A percentile compares a stretch with the other conserved stretches of the same genome.
Conservation (phyloP, 30 jellyfish, hydroid and myxozoan genomes). For the Cassiopea andromeda region DNA sequence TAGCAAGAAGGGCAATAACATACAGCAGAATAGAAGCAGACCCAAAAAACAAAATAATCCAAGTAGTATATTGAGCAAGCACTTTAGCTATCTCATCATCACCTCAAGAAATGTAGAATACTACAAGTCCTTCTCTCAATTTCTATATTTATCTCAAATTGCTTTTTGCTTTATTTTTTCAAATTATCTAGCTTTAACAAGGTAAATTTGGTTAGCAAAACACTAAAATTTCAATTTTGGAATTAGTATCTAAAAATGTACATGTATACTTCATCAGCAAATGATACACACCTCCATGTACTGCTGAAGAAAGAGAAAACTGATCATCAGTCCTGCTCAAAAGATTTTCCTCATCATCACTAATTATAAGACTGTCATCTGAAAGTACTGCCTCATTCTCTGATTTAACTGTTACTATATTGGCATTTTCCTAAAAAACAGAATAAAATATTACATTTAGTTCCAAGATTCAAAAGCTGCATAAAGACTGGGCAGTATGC, state of each 20-base stretch:
- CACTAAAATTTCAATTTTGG: background rate
- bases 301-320: background rate
- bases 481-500: background rate
- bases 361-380: slow-evolving; percentile 19
- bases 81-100: no score
- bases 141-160: no score
- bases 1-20: no score
- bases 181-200: no score
- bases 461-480: background rate
- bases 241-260: no score
- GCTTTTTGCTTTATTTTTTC: no score
- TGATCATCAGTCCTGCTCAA: background rate
- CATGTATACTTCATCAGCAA: background rate
- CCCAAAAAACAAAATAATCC: no score
- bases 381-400: slow-evolving; percentile 13
- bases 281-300: background rate
- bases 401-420: background rate
- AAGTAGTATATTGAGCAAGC: no score
- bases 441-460: background rate
- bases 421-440: background rate
- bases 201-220: no score
- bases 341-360: slow-evolving; percentile 22
- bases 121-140: no score
- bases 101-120: no score
- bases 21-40: no score